These are phyloP conservation scores for Microcaecilia unicolor DNA, from an alignment of 2,797 vertebrate species.

Conservation along the genomic window DNA sequence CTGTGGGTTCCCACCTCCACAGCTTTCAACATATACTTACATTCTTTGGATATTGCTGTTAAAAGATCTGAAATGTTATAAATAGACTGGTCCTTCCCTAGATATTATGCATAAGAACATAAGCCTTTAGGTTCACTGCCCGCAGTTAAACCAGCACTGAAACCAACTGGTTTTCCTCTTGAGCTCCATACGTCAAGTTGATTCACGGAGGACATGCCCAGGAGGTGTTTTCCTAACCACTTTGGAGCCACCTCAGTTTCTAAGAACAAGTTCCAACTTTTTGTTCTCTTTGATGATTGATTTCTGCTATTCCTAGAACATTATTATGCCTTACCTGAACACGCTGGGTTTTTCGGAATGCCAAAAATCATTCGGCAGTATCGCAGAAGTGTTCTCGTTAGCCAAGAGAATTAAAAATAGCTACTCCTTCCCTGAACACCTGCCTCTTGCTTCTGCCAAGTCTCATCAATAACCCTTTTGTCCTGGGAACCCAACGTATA, in stretches of 20 bases:
- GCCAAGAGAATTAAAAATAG: too few species aligned
- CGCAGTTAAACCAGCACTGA: constrained; percentile 21
- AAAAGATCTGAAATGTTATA: too few species aligned
- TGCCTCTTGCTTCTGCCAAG: constrained; percentile 20
- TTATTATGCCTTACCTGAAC: constrained; percentile 9
- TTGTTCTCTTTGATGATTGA: constrained; percentile 1
- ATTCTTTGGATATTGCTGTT: too few species aligned
- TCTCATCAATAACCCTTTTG: constrained; percentile 13
- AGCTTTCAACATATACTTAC: too few species aligned
- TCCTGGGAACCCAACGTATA: constrained; percentile 5
- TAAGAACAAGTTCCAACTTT: neutral
- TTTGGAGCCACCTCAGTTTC: neutral
- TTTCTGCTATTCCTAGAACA: constrained; percentile 10
- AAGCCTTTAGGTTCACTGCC: constrained; percentile 18
- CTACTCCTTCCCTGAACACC: constrained; percentile 18
- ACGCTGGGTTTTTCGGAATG: neutral
- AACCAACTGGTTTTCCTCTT: constrained; percentile 19
- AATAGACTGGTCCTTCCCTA: too few species aligned
- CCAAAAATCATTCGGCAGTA: constrained; percentile 14
- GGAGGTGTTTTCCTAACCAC: constrained; percentile 16
- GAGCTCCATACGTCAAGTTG: constrained; percentile 14
- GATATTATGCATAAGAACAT: too few species aligned
- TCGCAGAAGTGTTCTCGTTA: too few species aligned
- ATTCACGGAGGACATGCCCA: constrained; percentile 21
- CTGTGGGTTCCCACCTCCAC: too few species aligned